Conservation (phyloP, 1,140 invertebrate species). For the Pogonomyrmex barbatus region DNA sequence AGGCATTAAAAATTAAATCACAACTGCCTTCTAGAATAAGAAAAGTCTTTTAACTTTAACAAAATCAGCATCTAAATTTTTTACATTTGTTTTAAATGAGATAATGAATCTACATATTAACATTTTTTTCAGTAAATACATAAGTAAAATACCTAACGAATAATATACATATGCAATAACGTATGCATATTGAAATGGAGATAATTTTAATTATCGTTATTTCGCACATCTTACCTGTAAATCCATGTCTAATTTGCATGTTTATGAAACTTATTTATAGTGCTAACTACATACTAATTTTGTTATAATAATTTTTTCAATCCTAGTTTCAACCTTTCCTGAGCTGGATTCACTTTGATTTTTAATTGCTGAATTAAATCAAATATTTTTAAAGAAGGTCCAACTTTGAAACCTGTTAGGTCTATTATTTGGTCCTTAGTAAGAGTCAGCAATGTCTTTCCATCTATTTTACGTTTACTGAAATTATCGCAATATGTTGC, state of each 20-base stretch:
- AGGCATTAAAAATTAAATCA: background rate
- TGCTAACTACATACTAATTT: constrained; percentile 75
- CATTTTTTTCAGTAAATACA: constrained; percentile 29
- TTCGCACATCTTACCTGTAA: constrained; percentile 77
- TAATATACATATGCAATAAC: background rate
- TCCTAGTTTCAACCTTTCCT: constrained; percentile 88
- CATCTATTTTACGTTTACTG: constrained; percentile 92
- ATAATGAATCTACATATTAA: constrained; percentile 39
- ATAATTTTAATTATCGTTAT: constrained; percentile 45
- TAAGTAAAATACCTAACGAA: constrained; percentile 62
- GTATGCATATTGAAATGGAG: constrained; percentile 20
- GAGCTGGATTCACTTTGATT: constrained; percentile 92
- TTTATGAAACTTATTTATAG: constrained; percentile 74
- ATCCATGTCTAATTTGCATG: constrained; percentile 79
- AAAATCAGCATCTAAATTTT: constrained; percentile 41
- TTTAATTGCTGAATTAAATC: constrained; percentile 96
- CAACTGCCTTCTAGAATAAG: constrained; percentile 35
- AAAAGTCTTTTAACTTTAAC: constrained; percentile 35
- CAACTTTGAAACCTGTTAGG: constrained; percentile 96
- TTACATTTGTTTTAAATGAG: constrained; percentile 10
- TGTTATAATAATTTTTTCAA: constrained; percentile 85
- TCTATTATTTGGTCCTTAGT: constrained; percentile 96
- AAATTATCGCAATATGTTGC: constrained; percentile 95
- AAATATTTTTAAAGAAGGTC: constrained; percentile 96
- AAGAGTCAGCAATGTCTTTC: constrained; percentile 91